Evolutionary conservation across 2,113 vertebrate genomes (phyloP), one percentile per base, ranked within the genome.

Genomic region (Grammatotria lemairii): DNA sequence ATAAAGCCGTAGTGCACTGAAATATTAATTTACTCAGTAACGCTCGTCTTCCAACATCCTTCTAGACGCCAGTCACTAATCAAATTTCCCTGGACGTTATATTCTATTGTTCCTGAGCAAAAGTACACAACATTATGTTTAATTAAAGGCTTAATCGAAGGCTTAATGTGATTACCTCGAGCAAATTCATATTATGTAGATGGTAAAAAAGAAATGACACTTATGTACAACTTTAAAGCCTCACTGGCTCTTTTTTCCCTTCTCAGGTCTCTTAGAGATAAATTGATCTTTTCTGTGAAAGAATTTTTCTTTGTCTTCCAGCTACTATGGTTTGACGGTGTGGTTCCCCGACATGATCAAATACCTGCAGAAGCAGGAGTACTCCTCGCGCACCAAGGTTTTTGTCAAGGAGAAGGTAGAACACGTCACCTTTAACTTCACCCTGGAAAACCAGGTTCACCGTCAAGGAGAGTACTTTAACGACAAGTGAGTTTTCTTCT

Each of bases 311-410:
- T 28, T 7, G 16, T 63, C 63, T 17, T 4, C 0, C 90, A 99
- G 98, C 92, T 99, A 99, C 96, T 99, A 99, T 0, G 98, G 98
- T 33, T 92, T 99, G 94, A 99, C 98, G 0, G 98, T 99, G 35
- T 99, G 98, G 98, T 99, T 99, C 94, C 98, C 98, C 0, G 98
- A 99, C 96, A 99, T 99, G 98, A 99, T 99, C 87, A 99, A 99
- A 93, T 98, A 99, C 88, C 96, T 99, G 83, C 98, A 99, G 95
- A 94, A 96, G 93, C 97, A 98, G 35, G 98, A 99, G 82, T 99
- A 99, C 0, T 92, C 97, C 1, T 96, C 97, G 0, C 97, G 98
- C 89, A 99, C 98, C 8, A 99, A 97, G 90, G 93, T 98, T 84
- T 99, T 99, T 58, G 93, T 96, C 7, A 97, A 97, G 16, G 98